Percentiles rank a stretch among this genome's conserved stretches.
Evolutionary conservation across 2,888 invertebrate species (phyloP).

Genomic region (Uropetala carovei): DNA sequence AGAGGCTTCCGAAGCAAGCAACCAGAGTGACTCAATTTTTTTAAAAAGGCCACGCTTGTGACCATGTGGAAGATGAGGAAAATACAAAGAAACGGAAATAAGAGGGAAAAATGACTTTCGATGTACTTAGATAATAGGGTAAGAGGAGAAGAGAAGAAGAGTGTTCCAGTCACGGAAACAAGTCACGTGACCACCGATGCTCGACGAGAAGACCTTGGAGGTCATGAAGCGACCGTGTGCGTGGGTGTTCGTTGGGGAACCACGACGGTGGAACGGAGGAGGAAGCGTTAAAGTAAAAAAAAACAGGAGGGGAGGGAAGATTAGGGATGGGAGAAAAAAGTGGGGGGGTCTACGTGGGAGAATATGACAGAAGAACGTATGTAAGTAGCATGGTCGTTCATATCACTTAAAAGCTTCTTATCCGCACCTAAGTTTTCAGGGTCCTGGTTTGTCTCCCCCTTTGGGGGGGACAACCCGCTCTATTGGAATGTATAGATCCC

Average conservation of each 20-base stretch:
- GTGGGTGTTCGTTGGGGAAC: not conserved
- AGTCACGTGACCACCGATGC: not conserved
- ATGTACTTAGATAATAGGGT: not conserved
- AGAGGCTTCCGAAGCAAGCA: too few species aligned
- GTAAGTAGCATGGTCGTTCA: too few species aligned
- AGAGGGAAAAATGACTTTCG: not conserved
- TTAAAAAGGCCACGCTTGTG: too few species aligned
- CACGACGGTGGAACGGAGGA: not conserved
- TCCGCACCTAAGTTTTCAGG: too few species aligned
- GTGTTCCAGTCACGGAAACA: constrained; percentile 23
- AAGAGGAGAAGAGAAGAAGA: not conserved
- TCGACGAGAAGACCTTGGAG: not conserved
- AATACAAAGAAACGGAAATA: not conserved
- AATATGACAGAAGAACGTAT: too few species aligned
- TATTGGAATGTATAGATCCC: too few species aligned
- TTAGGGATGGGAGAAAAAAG: not conserved
- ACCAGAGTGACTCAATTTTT: too few species aligned
- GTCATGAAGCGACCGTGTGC: constrained; percentile 9
- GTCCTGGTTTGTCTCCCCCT: too few species aligned
- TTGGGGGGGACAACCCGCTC: too few species aligned
- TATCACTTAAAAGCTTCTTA: too few species aligned
- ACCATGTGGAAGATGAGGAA: not conserved
- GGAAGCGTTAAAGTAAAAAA: not conserved
- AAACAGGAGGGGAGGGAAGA: too few species aligned
- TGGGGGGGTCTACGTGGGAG: too few species aligned